Conservation (phyloP, 2,888 invertebrate genomes). For the Heliconius hortense region DNA sequence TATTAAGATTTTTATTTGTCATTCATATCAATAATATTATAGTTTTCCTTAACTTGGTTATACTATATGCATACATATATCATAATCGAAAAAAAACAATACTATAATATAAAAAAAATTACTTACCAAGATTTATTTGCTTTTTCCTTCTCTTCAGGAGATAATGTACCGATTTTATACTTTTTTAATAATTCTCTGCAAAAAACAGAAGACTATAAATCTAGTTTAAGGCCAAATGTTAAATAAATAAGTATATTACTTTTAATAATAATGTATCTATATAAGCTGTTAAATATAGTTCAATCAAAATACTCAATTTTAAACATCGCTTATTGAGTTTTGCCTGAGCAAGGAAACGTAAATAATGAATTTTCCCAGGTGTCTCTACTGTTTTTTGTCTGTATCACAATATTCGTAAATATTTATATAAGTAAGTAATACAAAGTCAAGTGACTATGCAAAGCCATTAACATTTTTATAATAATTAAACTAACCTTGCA, state of each 20-base stretch:
- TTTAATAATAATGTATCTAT: no score
- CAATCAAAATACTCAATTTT: no score
- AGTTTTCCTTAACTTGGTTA: no score
- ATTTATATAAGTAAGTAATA: not conserved
- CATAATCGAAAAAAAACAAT: not conserved
- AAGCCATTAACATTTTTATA: not conserved
- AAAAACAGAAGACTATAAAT: slow-evolving; percentile 48
- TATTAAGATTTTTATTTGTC: no score
- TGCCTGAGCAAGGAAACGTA: no score
- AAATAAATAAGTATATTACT: no score
- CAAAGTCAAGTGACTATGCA: not conserved
- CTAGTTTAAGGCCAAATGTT: not conserved
- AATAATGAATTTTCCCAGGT: no score
- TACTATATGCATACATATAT: no score
- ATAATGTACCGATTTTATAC: slow-evolving; percentile 88
- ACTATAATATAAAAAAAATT: not conserved
- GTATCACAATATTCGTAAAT: not conserved
- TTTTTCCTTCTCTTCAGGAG: slow-evolving; percentile 48
- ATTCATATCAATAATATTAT: no score
- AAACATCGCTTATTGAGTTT: no score
- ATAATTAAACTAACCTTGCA: slow-evolving; percentile 77
- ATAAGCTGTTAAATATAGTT: no score
- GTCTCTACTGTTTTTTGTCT: not conserved
- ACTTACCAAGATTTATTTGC: slow-evolving; percentile 52
- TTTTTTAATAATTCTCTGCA: slow-evolving; percentile 89